A percentile compares a stretch with the other conserved stretches of the same genome.
phyloP scores from a whole-genome alignment of 2,888 invertebrate species.

The Drosophila lutescens region DNA sequence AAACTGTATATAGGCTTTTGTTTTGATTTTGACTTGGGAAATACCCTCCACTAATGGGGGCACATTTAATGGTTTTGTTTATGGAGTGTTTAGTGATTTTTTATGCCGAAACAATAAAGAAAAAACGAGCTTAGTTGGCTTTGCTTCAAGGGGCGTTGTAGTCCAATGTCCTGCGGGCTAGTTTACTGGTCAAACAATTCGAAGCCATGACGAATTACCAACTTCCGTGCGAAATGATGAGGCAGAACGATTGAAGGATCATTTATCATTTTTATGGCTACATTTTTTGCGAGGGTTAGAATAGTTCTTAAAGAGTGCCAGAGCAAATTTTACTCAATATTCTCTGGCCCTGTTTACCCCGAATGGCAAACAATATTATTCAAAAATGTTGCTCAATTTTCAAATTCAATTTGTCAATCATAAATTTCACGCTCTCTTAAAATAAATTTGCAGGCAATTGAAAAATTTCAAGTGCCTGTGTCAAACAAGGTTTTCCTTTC shows the following conservation, averaged over 20 bases:
- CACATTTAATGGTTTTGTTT: conserved; percentile 75
- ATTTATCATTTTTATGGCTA: conserved; percentile 78
- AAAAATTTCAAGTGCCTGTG: conserved; percentile 63
- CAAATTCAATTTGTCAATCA: conserved; percentile 82
- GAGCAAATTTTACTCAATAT: conserved; percentile 5
- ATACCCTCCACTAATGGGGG: conserved; percentile 54
- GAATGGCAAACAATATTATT: not conserved
- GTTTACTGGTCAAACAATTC: conserved; percentile 52
- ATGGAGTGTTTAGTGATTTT: conserved; percentile 81
- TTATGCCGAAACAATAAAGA: conserved; percentile 66
- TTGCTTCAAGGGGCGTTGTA: conserved; percentile 29
- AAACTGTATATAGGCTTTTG: conserved; percentile 36
- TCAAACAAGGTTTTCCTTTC: conserved; percentile 37
- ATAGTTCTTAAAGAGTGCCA: conserved; percentile 18
- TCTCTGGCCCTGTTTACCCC: not conserved
- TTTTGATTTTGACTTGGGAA: conserved; percentile 14
- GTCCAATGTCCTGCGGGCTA: conserved; percentile 51
- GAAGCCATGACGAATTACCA: conserved; percentile 29
- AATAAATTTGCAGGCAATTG: conserved; percentile 80
- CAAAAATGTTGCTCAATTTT: conserved; percentile 70
- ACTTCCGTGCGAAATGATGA: conserved; percentile 21
- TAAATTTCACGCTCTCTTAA: conserved; percentile 81
- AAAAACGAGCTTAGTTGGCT: conserved; percentile 48
- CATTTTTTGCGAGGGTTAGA: not conserved
- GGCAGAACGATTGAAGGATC: conserved; percentile 44